Conservation (phyloP, 1,140 invertebrate genomes). For the Cherax quadricarinatus region DNA sequence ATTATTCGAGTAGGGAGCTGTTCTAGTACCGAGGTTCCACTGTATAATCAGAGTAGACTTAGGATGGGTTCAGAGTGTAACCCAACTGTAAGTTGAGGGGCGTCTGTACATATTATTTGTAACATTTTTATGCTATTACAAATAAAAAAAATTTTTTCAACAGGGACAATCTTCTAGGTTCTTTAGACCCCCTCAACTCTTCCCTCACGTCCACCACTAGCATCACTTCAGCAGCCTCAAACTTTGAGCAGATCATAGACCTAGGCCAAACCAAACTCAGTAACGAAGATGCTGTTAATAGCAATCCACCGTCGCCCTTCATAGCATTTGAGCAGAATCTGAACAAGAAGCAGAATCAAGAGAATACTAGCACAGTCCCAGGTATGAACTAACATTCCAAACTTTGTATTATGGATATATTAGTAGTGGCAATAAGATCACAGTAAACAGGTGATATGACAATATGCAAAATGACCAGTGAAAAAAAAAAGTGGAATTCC, state of each 20-base stretch:
- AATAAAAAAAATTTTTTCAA: neutral
- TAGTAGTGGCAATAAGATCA: no score
- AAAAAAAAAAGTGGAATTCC: no score
- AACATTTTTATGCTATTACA: neutral
- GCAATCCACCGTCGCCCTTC: slow-evolving; percentile 72
- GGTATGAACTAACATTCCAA: slow-evolving; percentile 34
- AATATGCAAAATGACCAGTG: no score
- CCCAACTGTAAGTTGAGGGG: no score
- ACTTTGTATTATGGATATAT: neutral
- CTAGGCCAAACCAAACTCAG: slow-evolving; percentile 71
- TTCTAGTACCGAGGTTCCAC: no score
- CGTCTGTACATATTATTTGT: neutral
- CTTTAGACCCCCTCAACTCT: slow-evolving; percentile 70
- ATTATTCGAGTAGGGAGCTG: no score
- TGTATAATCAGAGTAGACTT: no score
- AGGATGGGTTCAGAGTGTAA: no score
- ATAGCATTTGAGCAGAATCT: slow-evolving; percentile 73
- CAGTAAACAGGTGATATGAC: no score
- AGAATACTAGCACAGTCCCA: slow-evolving; percentile 68
- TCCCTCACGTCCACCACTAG: slow-evolving; percentile 45
- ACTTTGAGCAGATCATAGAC: slow-evolving; percentile 73
- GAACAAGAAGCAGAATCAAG: slow-evolving; percentile 72
- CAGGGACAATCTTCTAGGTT: slow-evolving; percentile 70
- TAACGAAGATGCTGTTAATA: slow-evolving; percentile 73
- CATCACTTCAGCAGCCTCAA: slow-evolving; percentile 61